Evolutionary conservation across 2,113 vertebrate genomes (phyloP), one percentile per base, ranked within the genome.

Genomic region (Pomatorhinus ruficollis): DNA sequence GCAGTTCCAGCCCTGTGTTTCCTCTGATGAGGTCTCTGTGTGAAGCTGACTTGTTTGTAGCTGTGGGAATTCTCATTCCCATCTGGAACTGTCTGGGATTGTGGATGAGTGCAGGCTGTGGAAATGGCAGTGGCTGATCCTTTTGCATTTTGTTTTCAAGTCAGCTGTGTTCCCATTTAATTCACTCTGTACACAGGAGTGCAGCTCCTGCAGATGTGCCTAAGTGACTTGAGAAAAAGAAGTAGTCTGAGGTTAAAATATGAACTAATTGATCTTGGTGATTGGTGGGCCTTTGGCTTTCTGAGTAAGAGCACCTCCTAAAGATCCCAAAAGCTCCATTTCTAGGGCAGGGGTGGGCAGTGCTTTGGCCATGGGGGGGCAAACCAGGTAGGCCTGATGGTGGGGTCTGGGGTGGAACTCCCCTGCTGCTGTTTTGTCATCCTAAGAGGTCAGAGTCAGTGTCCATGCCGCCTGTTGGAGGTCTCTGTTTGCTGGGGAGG

Each of bases 391-490:
- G 60, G 40, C 5, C 11, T 4, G 6, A 10, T 4, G 2, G 19
- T 16, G 31, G 9, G 23, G 9, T 22, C 30, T 45, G 49, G 1
- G 1, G 1, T 54, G 24, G 27, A 22, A 10, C 18, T 53, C 30
- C 45, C 3, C 0, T 53, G 78, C 78, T 66, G 8, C 45, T 60
- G 33, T 33, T 22, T 11, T 8, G 1, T n/a, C 0, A 0, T 30
- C 20, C 27, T 3, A 9, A 47, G 68, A 40, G 47, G 37, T 17
- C 2, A 0, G 10, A 56, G 35, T 0, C 0, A 27, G 35, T 11
- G 11, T 15, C 44, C 0, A 2, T n/a, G 69, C 27, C 40, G 25
- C 39, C 15, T 13, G 12, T 5, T 28, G 47, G 11, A 18, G 33
- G 4, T 61, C 9, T 40, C 12, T 1, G 0, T 12, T 6, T 31